phyloP scores from a whole-genome alignment of 2,888 invertebrate genomes.

The Acleris sparsana region DNA sequence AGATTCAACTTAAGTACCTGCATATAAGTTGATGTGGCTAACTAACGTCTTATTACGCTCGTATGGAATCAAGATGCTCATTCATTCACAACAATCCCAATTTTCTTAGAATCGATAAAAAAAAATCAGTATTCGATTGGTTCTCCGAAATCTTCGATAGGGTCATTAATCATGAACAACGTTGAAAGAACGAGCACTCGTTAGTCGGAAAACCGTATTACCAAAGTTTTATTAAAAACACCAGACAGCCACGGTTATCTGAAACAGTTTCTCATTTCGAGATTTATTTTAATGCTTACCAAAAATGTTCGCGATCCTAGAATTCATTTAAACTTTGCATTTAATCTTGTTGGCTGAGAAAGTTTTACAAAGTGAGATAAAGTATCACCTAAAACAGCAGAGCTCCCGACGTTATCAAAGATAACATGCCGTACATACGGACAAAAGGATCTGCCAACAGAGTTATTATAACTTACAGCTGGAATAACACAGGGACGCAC shows the following conservation, averaged over 20 bases:
- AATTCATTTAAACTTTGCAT: conserved; percentile 81
- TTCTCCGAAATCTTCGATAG: background rate
- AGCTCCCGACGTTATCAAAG: conserved; percentile 63
- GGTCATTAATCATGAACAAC: background rate
- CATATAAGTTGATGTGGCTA: too few relatives aligned
- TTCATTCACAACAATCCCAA: too few relatives aligned
- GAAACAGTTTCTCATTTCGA: conserved; percentile 50
- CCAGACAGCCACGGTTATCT: conserved; percentile 37
- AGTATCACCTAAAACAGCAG: conserved; percentile 73
- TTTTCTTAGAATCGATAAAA: too few relatives aligned
- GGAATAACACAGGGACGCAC: too few relatives aligned
- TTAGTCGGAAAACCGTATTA: conserved; percentile 23
- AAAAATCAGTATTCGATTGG: too few relatives aligned
- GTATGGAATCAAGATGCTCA: too few relatives aligned
- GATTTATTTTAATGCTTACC: conserved; percentile 53
- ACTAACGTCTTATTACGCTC: too few relatives aligned
- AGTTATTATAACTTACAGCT: background rate
- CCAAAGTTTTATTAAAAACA: conserved; percentile 37
- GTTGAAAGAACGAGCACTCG: conserved; percentile 15
- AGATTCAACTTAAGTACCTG: too few relatives aligned
- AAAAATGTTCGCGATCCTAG: conserved; percentile 67
- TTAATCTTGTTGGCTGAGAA: conserved; percentile 77
- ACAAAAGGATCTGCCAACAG: background rate
- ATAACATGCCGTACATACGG: conserved; percentile 53
- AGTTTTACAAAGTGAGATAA: conserved; percentile 74